Conservation (phyloP, 2,888 invertebrate species). For the Rhingia rostrata region DNA sequence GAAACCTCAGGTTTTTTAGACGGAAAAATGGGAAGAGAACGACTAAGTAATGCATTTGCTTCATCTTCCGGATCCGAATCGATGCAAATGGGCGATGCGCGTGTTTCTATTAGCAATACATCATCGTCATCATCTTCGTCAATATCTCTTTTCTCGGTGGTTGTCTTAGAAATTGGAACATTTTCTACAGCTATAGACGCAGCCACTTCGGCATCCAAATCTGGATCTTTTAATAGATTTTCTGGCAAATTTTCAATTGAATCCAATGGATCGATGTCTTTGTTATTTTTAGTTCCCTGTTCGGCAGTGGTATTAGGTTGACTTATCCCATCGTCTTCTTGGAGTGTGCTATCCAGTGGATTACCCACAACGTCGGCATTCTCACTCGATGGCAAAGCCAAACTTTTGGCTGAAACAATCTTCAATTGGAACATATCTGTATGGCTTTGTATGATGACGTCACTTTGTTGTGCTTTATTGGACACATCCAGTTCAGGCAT, state of each 20-base stretch:
- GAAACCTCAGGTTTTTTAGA: neutral
- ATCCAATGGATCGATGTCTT: constrained; percentile 51
- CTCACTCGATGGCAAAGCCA: constrained; percentile 38
- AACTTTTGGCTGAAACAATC: constrained; percentile 63
- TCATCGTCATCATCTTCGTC: constrained; percentile 73
- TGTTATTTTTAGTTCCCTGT: constrained; percentile 33
- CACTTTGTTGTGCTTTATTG: neutral
- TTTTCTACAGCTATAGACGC: constrained; percentile 17
- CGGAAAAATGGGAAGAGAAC: constrained; percentile 1
- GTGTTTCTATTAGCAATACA: constrained; percentile 76
- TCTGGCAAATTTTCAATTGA: neutral
- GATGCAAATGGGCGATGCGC: constrained; percentile 77
- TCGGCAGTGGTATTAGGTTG: constrained; percentile 26
- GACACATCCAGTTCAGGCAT: neutral
- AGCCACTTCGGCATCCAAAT: neutral
- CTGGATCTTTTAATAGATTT: constrained; percentile 4
- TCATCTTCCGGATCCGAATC: constrained; percentile 77
- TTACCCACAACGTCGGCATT: neutral
- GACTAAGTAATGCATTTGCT: constrained; percentile 28
- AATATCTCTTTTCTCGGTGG: neutral
- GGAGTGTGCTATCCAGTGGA: neutral
- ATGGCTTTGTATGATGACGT: constrained; percentile 35
- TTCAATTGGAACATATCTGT: constrained; percentile 47
- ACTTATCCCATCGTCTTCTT: constrained; percentile 24
- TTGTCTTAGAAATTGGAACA: neutral